These are phyloP conservation scores for Agelastica alni DNA, from an alignment of 2,888 invertebrate genomes.

Conservation along the genomic window DNA sequence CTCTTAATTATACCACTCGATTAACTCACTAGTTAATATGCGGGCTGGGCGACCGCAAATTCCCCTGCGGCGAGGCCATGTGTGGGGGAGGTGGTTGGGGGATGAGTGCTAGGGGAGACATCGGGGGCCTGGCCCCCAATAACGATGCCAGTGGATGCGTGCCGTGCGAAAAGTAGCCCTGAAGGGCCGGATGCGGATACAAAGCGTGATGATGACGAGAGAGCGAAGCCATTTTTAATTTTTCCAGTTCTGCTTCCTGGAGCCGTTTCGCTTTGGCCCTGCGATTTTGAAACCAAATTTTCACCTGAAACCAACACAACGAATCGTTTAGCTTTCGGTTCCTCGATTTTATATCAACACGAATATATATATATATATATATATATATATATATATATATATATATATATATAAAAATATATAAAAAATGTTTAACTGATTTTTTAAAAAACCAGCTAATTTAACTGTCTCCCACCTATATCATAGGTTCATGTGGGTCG, in stretches of 20 bases:
- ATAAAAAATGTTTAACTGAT: not conserved
- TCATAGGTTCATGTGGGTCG: too few relatives aligned
- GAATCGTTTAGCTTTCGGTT: too few relatives aligned
- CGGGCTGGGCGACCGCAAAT: conserved; percentile 53
- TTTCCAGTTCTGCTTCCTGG: conserved; percentile 97
- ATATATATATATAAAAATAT: conserved; percentile 9
- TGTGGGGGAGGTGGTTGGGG: conserved; percentile 59
- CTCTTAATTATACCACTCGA: too few relatives aligned
- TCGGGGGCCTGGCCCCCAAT: conserved; percentile 56
- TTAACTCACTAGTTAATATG: conserved; percentile 52
- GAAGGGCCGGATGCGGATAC: conserved; percentile 63
- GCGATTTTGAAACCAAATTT: conserved; percentile 95
- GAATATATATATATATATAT: too few relatives aligned
- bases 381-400: too few relatives aligned
- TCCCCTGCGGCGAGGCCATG: conserved; percentile 55
- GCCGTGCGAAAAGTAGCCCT: conserved; percentile 67
- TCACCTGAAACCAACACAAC: conserved; percentile 64
- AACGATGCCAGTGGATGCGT: conserved; percentile 62
- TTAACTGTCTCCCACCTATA: too few relatives aligned
- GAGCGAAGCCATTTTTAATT: conserved; percentile 82
- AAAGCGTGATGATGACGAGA: conserved; percentile 64
- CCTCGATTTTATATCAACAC: too few relatives aligned
- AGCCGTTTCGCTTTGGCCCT: conserved; percentile 95
- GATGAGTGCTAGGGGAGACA: conserved; percentile 56
- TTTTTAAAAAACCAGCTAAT: too few relatives aligned